These are phyloP conservation scores for Syrphus vitripennis DNA, from an alignment of 2,888 invertebrate genomes.

Conservation along the genomic window DNA sequence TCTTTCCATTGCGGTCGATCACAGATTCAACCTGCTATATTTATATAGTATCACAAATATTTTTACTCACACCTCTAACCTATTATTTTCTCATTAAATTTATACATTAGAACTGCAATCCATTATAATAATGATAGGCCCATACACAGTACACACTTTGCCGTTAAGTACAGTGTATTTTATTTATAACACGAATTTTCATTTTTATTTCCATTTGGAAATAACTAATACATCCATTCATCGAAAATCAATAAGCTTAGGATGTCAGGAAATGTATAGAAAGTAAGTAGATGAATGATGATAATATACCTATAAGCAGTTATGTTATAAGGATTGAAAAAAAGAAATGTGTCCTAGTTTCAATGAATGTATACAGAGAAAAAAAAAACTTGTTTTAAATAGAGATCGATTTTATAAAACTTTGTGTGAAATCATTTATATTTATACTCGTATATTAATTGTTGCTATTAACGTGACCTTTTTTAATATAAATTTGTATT, in stretches of 20 bases:
- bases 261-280: background rate
- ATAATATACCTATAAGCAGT: background rate
- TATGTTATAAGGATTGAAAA: background rate
- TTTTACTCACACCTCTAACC: background rate
- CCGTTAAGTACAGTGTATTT: background rate
- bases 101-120: constrained; percentile 29
- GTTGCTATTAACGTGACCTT: too few relatives aligned
- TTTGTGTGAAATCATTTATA: too few relatives aligned
- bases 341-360: background rate
- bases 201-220: background rate
- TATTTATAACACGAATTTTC: background rate
- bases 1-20: too few relatives aligned
- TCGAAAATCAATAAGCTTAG: background rate
- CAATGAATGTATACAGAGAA: background rate
- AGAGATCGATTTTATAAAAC: too few relatives aligned
- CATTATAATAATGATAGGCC: background rate
- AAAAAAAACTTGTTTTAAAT: too few relatives aligned
- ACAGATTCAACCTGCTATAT: background rate
- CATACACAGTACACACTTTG: background rate
- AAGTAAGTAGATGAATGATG: background rate
- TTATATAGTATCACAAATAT: background rate
- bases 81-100: background rate
- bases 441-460: too few relatives aligned
- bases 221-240: background rate
- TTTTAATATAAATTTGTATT: too few relatives aligned